Percentiles rank a stretch among this genome's conserved stretches.
Evolutionary conservation across 2,113 vertebrate species (phyloP).

Genomic region (Morone saxatilis): DNA sequence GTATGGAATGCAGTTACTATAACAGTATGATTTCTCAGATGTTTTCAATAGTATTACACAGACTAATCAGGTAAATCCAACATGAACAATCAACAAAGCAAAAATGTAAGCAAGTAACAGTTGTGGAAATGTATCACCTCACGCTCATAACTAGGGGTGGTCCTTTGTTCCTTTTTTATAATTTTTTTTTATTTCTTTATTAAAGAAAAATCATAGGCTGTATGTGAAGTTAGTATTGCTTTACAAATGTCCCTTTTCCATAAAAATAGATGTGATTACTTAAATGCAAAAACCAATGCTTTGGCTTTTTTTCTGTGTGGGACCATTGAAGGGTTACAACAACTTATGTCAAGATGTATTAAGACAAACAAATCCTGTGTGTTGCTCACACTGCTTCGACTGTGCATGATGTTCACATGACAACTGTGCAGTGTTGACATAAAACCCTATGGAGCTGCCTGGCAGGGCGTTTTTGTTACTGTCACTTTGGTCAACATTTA

Average conservation of each 20-base stretch:
- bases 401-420: constrained; percentile 28
- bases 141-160: background rate
- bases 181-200: background rate
- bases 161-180: background rate
- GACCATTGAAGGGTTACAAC: background rate
- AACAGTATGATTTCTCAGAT: background rate
- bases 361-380: background rate
- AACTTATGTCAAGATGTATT: background rate
- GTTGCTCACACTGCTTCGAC: background rate
- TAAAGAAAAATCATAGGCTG: background rate
- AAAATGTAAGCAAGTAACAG: too few relatives aligned
- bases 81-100: background rate
- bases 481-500: constrained; percentile 52
- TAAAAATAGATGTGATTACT: background rate
- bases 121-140: background rate
- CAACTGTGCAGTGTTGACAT: constrained; percentile 20
- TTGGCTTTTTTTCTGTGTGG: background rate
- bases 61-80: background rate
- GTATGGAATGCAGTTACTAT: background rate
- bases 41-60: background rate
- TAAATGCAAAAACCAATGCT: background rate
- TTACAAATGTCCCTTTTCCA: background rate
- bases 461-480: constrained; percentile 16
- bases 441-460: constrained; percentile 13
- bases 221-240: background rate